phyloP scores from a whole-genome alignment of 2,797 vertebrate genomes.

The Cuculus canorus region DNA sequence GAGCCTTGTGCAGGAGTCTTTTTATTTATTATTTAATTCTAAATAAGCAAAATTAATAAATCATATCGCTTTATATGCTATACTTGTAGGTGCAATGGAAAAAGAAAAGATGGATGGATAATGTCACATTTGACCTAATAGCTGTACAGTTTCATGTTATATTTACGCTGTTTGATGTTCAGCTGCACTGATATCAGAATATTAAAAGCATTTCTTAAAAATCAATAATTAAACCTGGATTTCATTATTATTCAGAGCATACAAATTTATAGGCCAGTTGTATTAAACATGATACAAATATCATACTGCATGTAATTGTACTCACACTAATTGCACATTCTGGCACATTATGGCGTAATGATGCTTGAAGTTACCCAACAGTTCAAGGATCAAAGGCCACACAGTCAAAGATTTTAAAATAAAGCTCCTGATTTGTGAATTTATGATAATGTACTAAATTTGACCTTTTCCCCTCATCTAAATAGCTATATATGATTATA shows the following conservation, averaged over 20 bases:
- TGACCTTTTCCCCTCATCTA: slow-evolving; percentile 37
- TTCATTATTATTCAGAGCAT: slow-evolving; percentile 32
- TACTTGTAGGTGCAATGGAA: background rate
- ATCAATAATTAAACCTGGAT: slow-evolving; percentile 31
- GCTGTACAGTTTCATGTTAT: background rate
- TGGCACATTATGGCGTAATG: slow-evolving; percentile 51
- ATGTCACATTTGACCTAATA: background rate
- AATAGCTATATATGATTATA: slow-evolving; percentile 33
- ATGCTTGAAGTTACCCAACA: slow-evolving; percentile 63
- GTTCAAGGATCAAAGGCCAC: slow-evolving; percentile 63
- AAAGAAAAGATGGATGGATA: background rate
- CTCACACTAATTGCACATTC: slow-evolving; percentile 48
- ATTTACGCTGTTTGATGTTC: slow-evolving; percentile 17
- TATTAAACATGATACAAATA: slow-evolving; percentile 18
- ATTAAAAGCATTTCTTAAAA: background rate
- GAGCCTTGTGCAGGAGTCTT: background rate
- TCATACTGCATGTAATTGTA: background rate
- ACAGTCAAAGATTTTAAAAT: slow-evolving; percentile 43
- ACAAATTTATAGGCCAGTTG: background rate
- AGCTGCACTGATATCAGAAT: background rate
- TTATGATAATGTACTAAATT: slow-evolving; percentile 45
- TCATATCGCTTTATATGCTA: background rate
- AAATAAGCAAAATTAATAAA: slow-evolving; percentile 38
- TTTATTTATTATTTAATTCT: background rate
- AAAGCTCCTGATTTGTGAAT: slow-evolving; percentile 50